These are phyloP conservation scores for Drosophila barbarae DNA, from an alignment of 2,888 invertebrate species.

Conservation along the genomic window DNA sequence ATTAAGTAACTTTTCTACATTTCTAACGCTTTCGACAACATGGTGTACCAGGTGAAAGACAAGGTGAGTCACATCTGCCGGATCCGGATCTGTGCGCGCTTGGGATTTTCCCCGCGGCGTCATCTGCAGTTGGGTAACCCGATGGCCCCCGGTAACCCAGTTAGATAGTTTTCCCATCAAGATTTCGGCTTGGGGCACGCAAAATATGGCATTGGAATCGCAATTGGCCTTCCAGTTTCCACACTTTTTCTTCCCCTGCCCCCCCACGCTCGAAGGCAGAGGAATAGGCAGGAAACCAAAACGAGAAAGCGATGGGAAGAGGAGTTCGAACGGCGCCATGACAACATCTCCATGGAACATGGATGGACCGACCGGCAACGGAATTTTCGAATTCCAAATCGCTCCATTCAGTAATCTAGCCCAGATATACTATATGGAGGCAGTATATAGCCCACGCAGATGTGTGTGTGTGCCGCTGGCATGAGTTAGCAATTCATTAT, in stretches of 20 bases:
- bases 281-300: no score
- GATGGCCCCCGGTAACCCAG: slow-evolving; percentile 8
- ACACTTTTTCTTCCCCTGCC: slow-evolving; percentile 16
- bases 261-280: neutral
- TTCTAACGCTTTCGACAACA: slow-evolving; percentile 55
- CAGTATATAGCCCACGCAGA: neutral
- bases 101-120: slow-evolving; percentile 3
- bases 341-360: slow-evolving; percentile 9
- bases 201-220: slow-evolving; percentile 16
- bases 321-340: slow-evolving; percentile 14
- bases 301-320: neutral
- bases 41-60: slow-evolving; percentile 77
- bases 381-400: neutral
- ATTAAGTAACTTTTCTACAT: slow-evolving; percentile 47
- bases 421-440: slow-evolving; percentile 8
- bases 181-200: neutral
- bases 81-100: slow-evolving; percentile 1
- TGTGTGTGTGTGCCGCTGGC: slow-evolving; percentile 8
- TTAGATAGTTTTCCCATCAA: neutral
- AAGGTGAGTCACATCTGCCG: slow-evolving; percentile 63
- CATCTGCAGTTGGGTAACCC: slow-evolving; percentile 10
- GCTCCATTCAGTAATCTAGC: slow-evolving; percentile 15
- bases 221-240: slow-evolving; percentile 8
- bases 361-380: slow-evolving; percentile 1
- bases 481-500: slow-evolving; percentile 39